phyloP scores from a whole-genome alignment of 2,797 vertebrate genomes.

The Leuciscus waleckii region DNA sequence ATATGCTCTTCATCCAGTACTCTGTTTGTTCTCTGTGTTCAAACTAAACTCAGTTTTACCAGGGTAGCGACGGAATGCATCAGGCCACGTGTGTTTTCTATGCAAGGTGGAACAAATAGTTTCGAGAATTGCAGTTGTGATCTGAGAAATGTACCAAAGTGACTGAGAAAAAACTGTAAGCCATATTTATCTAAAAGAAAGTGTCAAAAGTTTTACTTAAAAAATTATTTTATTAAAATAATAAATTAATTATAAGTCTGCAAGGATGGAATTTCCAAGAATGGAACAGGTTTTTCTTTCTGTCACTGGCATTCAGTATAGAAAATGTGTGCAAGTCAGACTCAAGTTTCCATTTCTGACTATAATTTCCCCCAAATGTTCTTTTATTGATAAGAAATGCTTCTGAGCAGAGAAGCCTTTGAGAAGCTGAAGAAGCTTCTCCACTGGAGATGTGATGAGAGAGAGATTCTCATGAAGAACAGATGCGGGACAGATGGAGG shows the following conservation, averaged over 20 bases:
- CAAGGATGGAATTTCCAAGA: background rate
- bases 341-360: conserved; percentile 3
- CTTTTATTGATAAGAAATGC: background rate
- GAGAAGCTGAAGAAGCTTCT: background rate
- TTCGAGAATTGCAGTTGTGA: background rate
- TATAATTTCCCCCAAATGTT: background rate
- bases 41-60: background rate
- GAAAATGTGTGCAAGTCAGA: background rate
- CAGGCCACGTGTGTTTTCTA: background rate
- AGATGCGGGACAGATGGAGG: conserved; percentile 23
- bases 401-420: background rate
- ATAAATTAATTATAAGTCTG: background rate
- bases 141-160: background rate
- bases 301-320: background rate
- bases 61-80: background rate
- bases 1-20: background rate
- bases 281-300: background rate
- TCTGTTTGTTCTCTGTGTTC: background rate
- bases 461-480: background rate
- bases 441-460: background rate
- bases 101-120: background rate
- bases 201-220: background rate
- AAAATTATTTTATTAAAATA: background rate
- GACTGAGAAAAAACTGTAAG: background rate
- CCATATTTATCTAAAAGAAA: too few relatives aligned